phyloP scores from a whole-genome alignment of 2,797 vertebrate species.

The Scleropages formosus region DNA sequence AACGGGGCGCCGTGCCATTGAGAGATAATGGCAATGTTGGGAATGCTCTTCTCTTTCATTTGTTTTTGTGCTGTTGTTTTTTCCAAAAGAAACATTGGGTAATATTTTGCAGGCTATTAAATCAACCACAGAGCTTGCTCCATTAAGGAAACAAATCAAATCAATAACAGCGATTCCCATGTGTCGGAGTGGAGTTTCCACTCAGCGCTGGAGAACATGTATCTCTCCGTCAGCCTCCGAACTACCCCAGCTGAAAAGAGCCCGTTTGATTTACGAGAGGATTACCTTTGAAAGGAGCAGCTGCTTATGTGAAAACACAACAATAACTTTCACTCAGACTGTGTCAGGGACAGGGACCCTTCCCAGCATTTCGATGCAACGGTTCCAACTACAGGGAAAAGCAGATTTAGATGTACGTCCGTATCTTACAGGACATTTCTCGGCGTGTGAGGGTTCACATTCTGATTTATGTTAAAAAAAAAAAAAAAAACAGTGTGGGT shows the following conservation, averaged over 20 bases:
- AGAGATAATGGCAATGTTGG: conserved; percentile 3
- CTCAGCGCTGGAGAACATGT: background rate
- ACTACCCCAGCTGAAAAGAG: background rate
- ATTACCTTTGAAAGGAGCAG: background rate
- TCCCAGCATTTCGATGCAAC: too few relatives aligned
- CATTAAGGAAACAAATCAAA: conserved; percentile 22
- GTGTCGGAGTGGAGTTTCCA: background rate
- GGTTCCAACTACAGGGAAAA: too few relatives aligned
- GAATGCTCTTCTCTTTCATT: background rate
- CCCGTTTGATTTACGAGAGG: background rate
- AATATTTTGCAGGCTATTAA: conserved; percentile 22
- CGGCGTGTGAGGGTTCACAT: conserved; percentile 23
- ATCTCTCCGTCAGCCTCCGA: background rate
- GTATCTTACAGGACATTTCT: conserved; percentile 25
- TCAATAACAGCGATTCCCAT: conserved; percentile 11
- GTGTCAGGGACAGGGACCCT: background rate
- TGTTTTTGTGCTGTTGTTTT: conserved; percentile 14
- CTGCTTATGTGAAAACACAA: background rate
- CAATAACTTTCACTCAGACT: conserved; percentile 4
- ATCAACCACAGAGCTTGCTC: conserved; percentile 3
- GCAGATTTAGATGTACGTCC: conserved; percentile 10
- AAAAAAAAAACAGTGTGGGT: too few relatives aligned
- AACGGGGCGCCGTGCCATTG: background rate
- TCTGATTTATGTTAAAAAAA: too few relatives aligned
- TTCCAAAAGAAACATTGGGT: background rate